Base-by-base conservation (phyloP, 2,797 vertebrate genomes). In the Poecilia wingei region DNA sequence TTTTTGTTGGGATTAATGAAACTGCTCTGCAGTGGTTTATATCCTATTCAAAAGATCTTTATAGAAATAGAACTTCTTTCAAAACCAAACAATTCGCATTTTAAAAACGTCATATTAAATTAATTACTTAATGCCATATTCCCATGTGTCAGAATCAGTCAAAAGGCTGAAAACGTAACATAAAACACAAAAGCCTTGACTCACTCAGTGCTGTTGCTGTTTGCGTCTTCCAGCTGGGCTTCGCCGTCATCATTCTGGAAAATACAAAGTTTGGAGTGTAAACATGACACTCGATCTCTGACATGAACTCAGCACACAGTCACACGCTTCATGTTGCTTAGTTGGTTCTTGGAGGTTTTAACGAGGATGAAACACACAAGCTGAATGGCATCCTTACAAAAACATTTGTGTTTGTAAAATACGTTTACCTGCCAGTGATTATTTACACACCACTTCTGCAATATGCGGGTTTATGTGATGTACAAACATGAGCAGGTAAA, bases 181-280 rank as follows among this genome's bases (percentile, higher is more conserved):
- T 59, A 28, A 61, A 61, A 61, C 2, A 1, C 28, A 18, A 33
- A 33, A 18, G 14, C 2, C 13, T 61, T 0, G 9, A 20, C 85
- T 89, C 66, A 96, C 95, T 72, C 83, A 2, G 82, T 79, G 78
- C 69, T 78, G 76, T 87, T 82, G 43, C 75, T 82, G 77, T 82
- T 83, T 1, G 78, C 3, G 3, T 92, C 91, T 7, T 92, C 92
- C 69, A 72, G 72, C 14, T 70, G 31, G 77, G 31, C 25, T 3
- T 93, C 91, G 0, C 87, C 83, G 0, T 94, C 95, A 31, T 96
- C 93, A 20, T 84, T 93, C 96, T 96, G 87, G n/a, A 91, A 84
- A 66, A 59, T 7, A 75, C 14, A 28, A 10, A 1, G 0, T 13
- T 16, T 33, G 69, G 25, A 25, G 5, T 20, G 6, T 33, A 10